Base-by-base conservation (phyloP, 1,140 invertebrate species). In the Triops longicaudatus region DNA sequence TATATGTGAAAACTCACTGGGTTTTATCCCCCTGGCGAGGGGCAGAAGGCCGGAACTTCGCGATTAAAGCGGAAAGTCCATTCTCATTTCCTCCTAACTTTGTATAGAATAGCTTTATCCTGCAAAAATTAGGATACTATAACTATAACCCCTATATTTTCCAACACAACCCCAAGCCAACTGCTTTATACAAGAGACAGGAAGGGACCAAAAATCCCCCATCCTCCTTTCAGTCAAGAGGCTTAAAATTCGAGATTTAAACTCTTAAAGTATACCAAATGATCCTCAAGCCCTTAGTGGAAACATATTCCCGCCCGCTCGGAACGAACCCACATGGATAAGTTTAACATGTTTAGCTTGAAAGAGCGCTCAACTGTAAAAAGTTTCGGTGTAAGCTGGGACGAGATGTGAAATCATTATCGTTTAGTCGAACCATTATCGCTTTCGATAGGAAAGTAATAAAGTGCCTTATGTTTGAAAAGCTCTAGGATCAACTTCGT, bases 41-140 rank as follows among this genome's bases (percentile, higher is more conserved):
- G 50, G 50, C 6, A n/a, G 50, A 17, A n/a, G 50, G 14, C 50
- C 50, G 50, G 50, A 63, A 63, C 50, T 63, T n/a, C 14, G 17
- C 50, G 50, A 63, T 63, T 63, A 63, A 63, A n/a, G 50, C n/a
- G 50, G 50, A 63, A 63, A 63, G 50, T 63, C 50, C 50, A 63
- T 22, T 63, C 22, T 14, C 50, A 63, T 63, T 63, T 63, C 50
- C 50, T 63, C 50, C 17, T n/a, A 22, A 17, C 22, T 22, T 5
- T 22, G 50, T 17, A 63, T n/a, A 63, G 22, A 14, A 22, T 14
- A n/a, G 50, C 50, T 37, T 37, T 37, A 37, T 37, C 50, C 50
- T 17, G 50, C 14, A 63, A 22, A 63, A 63, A 63, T 63, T 63
- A n/a, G 14, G 50, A 5, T 37, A 37, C 31, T 37, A 37, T 6